Evolutionary conservation across 1,140 invertebrate species (phyloP), one percentile per base, ranked within the genome.

Genomic region (Drosophila sturtevanti): DNA sequence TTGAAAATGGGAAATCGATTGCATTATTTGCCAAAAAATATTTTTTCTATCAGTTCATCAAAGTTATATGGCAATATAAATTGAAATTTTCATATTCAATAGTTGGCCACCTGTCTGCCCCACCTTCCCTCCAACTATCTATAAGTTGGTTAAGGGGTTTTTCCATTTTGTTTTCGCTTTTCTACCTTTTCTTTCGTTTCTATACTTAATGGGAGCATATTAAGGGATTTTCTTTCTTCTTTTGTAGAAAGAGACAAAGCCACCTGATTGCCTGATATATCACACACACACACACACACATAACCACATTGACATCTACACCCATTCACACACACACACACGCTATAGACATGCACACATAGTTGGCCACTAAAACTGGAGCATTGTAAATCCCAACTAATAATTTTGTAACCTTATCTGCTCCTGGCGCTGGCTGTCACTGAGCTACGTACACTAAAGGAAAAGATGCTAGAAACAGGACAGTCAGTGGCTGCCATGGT

Each of bases 341-440:
- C 48, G 38, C 34, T 24, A 18, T 11, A 7, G 16, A 44, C 24
- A 48, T 18, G 1, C 11, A 48, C 18, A 48, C 21, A 27, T 24
- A 44, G 65, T 27, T 35, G 74, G 52, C 64, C 58, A 85, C 69
- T 78, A 80, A 65, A 85, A 84, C 77, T 77, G 73, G 77, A 89
- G 80, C 85, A 84, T 84, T 84, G 84, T 89, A 89, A 89, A 89
- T 89, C 85, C 85, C 72, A 80, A 89, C 85, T 89, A 89, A 89
- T 89, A 89, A 89, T 89, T 89, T 89, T 89, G 84, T 89, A 89
- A 89, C 84, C 84, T 89, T 89, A 89, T 89, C 85, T 89, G 79
- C 63, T 52, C 72, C 77, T 79, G 79, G 65, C 78, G 14, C 9
- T 48, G 41, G 72, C 74, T 84, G 79, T 77, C 82, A 84, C 82